These are phyloP conservation scores for Isaurus tuberculatus DNA, from an alignment of 92 coral and sea anemone genomes.

Conservation along the genomic window DNA sequence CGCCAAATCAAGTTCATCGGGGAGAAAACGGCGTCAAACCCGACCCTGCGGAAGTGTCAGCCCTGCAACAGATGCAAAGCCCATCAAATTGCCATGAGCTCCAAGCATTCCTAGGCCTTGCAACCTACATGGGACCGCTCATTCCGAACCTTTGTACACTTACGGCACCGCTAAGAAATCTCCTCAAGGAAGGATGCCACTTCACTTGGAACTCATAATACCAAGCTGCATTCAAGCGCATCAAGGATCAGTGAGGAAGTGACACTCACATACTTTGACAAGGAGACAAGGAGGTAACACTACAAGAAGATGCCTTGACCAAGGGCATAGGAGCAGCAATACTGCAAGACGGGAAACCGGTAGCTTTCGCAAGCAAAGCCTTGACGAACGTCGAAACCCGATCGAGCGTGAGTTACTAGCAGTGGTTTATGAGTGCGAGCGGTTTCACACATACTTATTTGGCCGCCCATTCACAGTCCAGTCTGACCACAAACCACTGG, in stretches of 20 bases:
- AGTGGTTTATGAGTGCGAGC: conserved; percentile 53
- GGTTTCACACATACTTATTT: conserved; percentile 52
- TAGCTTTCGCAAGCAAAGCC: conserved; percentile 44
- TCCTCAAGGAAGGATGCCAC: conserved; percentile 18
- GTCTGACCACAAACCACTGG: conserved; percentile 46
- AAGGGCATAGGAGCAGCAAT: conserved; percentile 45
- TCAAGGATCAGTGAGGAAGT: too few relatives aligned
- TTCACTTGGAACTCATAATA: conserved; percentile 46
- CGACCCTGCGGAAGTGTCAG: conserved; percentile 50
- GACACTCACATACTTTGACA: conserved; percentile 49
- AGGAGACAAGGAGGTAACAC: neutral
- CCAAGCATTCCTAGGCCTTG: conserved; percentile 51
- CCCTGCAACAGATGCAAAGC: conserved; percentile 38
- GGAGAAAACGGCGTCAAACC: conserved; percentile 49
- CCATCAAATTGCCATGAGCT: conserved; percentile 11
- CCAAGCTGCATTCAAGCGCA: conserved; percentile 37
- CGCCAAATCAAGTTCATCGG: conserved; percentile 56
- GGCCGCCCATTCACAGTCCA: conserved; percentile 53
- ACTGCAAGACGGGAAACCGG: conserved; percentile 41
- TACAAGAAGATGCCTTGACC: conserved; percentile 35
- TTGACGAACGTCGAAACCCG: conserved; percentile 27
- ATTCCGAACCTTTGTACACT: conserved; percentile 41
- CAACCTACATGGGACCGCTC: conserved; percentile 33
- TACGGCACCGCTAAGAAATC: conserved; percentile 48
- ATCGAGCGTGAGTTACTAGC: conserved; percentile 49